Base-by-base conservation (phyloP, 1,140 invertebrate genomes). In the Pseudomyrmex dendroicus region DNA sequence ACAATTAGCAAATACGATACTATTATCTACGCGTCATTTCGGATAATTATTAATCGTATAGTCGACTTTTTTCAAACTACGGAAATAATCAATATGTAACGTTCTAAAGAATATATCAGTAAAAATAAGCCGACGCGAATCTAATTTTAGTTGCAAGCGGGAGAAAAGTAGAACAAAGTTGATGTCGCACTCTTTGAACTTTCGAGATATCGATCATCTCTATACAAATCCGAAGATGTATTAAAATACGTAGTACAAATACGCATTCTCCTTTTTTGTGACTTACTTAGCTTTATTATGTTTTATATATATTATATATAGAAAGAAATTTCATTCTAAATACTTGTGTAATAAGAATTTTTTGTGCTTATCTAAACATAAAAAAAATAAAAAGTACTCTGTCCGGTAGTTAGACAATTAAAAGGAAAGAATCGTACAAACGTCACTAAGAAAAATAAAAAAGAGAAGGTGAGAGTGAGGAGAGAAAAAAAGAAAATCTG, bases 191-290 rank as follows among this genome's bases (percentile, higher is more conserved):
- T 35, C 35, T 57, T 54, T 13, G 64, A 13, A 25, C 67, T 46
- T 44, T 78, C 61, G 54, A 68, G 17, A 57, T 78, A 70, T 56
- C 76, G 35, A 68, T 70, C 52, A 48, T 48, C 76, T 48, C 20
- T 20, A 25, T n/a, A 35, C 35, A 9, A 68, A 48, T 78, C 56
- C 74, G 35, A 44, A 25, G 44, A 25, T 68, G 44, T 8, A 12
- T 61, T 46, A 46, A 62, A 73, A 73, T 56, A 8, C 20, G 9
- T 57, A 2, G 22, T 56, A 46, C 10, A 56, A 78, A 78, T 22
- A 66, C 13, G 52, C 17, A 56, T 68, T 17, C 17, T 67, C 50
- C 17, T 63, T 50, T 12, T 22, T 35, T 52, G 22, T 15, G 56
- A 56, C 64, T 25, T 70, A n/a, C 35, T 57, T 13, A 8, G 46